Conservation (phyloP, 2,113 vertebrate species). For the Nannobrachium achirus region DNA sequence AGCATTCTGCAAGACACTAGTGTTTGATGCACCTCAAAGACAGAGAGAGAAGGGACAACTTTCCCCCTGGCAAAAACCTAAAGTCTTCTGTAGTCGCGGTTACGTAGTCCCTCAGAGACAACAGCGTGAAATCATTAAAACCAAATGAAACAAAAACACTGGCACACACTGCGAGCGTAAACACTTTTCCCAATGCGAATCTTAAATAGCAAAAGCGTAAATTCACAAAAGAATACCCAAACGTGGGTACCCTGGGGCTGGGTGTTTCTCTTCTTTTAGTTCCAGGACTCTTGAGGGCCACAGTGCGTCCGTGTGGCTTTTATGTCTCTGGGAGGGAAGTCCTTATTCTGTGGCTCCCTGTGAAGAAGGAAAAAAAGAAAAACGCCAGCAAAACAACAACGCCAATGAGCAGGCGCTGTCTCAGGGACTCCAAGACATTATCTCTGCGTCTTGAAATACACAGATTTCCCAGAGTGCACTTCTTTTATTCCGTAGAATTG, state of each 20-base stretch:
- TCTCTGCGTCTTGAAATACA: background rate
- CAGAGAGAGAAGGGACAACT: conserved; percentile 10
- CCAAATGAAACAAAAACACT: conserved; percentile 27
- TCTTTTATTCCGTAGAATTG: conserved; percentile 15
- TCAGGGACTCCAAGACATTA: conserved; percentile 13
- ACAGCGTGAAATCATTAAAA: conserved; percentile 25
- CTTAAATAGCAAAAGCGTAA: conserved; percentile 79
- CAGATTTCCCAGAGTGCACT: conserved; percentile 36
- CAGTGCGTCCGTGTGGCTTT: conserved; percentile 84
- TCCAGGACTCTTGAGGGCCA: conserved; percentile 47
- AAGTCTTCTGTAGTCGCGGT: background rate
- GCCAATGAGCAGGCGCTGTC: conserved; percentile 35
- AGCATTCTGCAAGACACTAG: background rate
- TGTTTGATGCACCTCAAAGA: background rate
- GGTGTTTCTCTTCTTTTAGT: conserved; percentile 34
- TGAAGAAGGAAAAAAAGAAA: conserved; percentile 61
- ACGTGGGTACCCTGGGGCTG: conserved; percentile 85
- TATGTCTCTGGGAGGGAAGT: conserved; percentile 78
- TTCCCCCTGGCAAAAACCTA: conserved; percentile 25
- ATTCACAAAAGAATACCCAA: conserved; percentile 87
- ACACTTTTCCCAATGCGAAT: conserved; percentile 62
- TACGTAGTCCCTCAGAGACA: conserved; percentile 13
- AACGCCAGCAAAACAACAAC: conserved; percentile 11
- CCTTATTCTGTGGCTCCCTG: conserved; percentile 52
- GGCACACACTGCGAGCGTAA: conserved; percentile 15